Evolutionary conservation across 2,797 vertebrate species (phyloP).

Genomic region (Helarctos malayanus): DNA sequence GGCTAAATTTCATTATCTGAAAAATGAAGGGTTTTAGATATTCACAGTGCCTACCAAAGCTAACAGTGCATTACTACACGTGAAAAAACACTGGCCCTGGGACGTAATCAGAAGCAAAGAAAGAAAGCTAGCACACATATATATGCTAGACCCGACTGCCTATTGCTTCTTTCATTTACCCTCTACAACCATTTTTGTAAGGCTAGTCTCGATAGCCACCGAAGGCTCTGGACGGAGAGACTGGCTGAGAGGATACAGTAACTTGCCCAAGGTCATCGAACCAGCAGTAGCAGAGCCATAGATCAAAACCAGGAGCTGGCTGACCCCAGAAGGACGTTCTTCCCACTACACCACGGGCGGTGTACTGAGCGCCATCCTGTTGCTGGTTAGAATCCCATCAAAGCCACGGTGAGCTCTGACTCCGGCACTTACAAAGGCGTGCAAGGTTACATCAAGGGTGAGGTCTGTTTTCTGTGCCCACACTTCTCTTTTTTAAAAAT

Average conservation of each 20-base stretch:
- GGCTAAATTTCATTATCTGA: background rate
- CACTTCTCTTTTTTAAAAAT: background rate
- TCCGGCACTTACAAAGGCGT: background rate
- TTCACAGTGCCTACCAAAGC: background rate
- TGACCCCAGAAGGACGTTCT: background rate
- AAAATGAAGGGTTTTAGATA: background rate
- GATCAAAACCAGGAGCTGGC: background rate
- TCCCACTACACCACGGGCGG: background rate
- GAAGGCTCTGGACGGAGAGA: background rate
- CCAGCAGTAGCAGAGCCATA: background rate
- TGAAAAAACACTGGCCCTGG: background rate
- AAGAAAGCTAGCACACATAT: background rate
- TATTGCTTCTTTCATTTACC: background rate
- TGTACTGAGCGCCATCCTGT: background rate
- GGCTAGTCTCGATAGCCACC: background rate
- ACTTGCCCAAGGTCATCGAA: background rate
- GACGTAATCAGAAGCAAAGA: background rate
- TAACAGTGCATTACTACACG: background rate
- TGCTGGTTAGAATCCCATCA: background rate
- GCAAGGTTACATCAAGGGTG: background rate
- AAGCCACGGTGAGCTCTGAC: background rate
- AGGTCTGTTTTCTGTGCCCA: slow-evolving; percentile 35
- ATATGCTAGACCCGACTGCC: background rate
- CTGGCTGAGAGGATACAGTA: background rate
- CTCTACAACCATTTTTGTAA: background rate